phyloP scores from a whole-genome alignment of 2,797 vertebrate species.

The Coilia nasus region DNA sequence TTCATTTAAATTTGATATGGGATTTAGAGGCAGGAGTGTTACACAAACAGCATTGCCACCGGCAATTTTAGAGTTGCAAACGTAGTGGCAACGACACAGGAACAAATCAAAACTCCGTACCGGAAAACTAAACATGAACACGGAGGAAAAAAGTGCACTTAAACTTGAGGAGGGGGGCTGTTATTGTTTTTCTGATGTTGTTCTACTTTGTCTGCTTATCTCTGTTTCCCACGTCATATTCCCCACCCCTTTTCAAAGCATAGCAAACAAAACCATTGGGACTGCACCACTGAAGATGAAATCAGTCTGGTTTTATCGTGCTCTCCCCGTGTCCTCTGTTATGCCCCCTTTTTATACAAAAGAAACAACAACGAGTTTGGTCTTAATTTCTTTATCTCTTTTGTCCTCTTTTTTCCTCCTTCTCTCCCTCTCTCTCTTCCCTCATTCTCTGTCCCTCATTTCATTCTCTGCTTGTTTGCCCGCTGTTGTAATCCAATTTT shows the following conservation, averaged over 20 bases:
- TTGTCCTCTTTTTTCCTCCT: constrained; percentile 32
- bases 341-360: neutral
- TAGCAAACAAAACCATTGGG: neutral
- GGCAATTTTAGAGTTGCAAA: neutral
- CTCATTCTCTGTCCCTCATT: neutral
- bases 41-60: neutral
- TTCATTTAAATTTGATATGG: constrained; percentile 19
- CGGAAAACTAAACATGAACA: neutral
- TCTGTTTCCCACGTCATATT: neutral
- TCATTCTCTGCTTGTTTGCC: neutral
- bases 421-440: neutral
- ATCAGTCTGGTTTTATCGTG: neutral
- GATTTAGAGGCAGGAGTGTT: neutral
- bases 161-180: neutral
- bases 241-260: neutral
- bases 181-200: neutral
- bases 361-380: constrained; percentile 60
- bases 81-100: neutral
- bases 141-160: neutral
- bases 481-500: constrained; percentile 21
- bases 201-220: neutral
- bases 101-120: neutral
- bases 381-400: constrained; percentile 64
- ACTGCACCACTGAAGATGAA: neutral
- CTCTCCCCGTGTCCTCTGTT: neutral